Percentiles rank a stretch among this genome's conserved stretches.
Conservation (phyloP, 1,140 invertebrate species). For the Goniozus legneri region DNA sequence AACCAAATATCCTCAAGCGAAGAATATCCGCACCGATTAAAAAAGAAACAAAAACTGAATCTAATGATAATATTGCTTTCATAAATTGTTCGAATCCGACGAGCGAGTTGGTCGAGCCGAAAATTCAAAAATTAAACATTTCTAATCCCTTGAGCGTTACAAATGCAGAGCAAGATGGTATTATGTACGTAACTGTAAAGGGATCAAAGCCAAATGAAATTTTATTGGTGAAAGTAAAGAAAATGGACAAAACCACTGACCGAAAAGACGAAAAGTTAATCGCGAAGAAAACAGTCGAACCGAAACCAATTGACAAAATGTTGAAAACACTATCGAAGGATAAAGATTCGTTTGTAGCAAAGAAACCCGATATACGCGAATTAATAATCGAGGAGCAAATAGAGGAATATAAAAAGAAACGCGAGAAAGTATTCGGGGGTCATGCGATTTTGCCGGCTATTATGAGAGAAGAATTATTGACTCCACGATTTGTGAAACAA, state of each 20-base stretch:
- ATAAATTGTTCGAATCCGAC: too few species aligned
- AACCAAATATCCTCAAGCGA: slow-evolving; percentile 38
- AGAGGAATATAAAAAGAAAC: slow-evolving; percentile 49
- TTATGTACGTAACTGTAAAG: slow-evolving; percentile 53
- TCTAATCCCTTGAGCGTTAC: slow-evolving; percentile 38
- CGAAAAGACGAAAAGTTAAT: slow-evolving; percentile 33
- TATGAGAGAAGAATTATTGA: too few species aligned
- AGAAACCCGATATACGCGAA: slow-evolving; percentile 29
- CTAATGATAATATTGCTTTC: too few species aligned
- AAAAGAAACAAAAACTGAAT: slow-evolving; percentile 1
- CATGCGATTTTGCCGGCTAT: slow-evolving; percentile 3
- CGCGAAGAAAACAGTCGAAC: slow-evolving; percentile 27
- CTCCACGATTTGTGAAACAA: too few species aligned
- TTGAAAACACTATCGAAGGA: slow-evolving; percentile 38
- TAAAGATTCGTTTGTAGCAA: slow-evolving; percentile 24
- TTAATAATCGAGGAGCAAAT: slow-evolving; percentile 50
- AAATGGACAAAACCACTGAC: slow-evolving; percentile 45
- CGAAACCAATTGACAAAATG: slow-evolving; percentile 35
- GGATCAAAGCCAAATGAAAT: slow-evolving; percentile 49
- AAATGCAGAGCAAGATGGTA: slow-evolving; percentile 38
- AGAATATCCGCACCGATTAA: slow-evolving; percentile 19
- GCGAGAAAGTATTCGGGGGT: slow-evolving; percentile 44
- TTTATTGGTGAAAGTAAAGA: slow-evolving; percentile 50
- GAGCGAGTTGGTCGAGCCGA: slow-evolving; percentile 19
- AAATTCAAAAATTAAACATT: slow-evolving; percentile 38